Evolutionary conservation across 2,797 vertebrate species (phyloP).

Genomic region (Centroberyx gerrardi): DNA sequence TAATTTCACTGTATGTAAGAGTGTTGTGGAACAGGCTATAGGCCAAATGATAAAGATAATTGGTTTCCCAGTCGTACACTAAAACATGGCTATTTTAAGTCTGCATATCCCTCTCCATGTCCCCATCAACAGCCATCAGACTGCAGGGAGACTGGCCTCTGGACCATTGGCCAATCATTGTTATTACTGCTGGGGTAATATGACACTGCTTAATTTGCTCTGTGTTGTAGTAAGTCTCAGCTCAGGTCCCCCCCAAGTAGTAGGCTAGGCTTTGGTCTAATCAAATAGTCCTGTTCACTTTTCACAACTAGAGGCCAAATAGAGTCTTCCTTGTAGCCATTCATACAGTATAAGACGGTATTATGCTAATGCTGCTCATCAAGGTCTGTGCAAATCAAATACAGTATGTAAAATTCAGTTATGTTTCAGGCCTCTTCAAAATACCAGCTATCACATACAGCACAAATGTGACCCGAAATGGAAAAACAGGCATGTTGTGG

Average conservation of each 20-base stretch:
- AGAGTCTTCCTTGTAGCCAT: conserved; percentile 11
- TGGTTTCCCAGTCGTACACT: conserved; percentile 69
- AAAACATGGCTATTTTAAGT: conserved; percentile 68
- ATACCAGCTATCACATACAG: conserved; percentile 13
- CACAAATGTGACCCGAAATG: background rate
- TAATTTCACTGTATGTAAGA: conserved; percentile 73
- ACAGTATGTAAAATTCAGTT: background rate
- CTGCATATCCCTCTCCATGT: conserved; percentile 60
- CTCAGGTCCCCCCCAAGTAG: conserved; percentile 63
- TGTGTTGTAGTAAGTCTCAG: conserved; percentile 69
- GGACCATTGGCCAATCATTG: conserved; percentile 67
- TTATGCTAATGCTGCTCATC: conserved; percentile 3
- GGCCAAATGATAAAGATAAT: conserved; percentile 83
- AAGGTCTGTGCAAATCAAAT: conserved; percentile 23
- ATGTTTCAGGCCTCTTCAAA: conserved; percentile 32
- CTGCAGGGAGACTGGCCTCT: conserved; percentile 62
- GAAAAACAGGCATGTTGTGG: background rate
- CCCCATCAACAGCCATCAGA: conserved; percentile 72
- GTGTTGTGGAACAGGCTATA: conserved; percentile 75
- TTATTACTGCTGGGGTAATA: conserved; percentile 76
- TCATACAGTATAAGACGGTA: conserved; percentile 16
- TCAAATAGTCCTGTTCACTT: conserved; percentile 54
- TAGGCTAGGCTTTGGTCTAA: conserved; percentile 49
- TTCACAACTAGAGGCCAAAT: conserved; percentile 19
- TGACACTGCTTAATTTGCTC: conserved; percentile 75